Evolutionary conservation across 2,888 invertebrate species (phyloP).

Genomic region (Parascotia fuliginaria): DNA sequence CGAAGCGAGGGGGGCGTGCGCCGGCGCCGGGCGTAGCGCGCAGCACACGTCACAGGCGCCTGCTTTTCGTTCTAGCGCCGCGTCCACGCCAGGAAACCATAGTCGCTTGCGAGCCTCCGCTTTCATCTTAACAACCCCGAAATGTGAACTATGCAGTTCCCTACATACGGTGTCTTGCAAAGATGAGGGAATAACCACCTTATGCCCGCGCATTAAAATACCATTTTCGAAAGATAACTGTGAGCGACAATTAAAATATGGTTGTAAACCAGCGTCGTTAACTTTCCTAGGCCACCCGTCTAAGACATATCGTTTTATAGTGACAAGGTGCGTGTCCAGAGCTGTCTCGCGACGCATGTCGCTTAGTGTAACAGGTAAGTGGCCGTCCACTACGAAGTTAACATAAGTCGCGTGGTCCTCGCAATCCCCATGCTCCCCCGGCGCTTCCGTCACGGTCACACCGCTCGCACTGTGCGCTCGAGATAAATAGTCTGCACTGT

Average conservation of each 20-base stretch:
- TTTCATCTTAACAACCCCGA: not conserved
- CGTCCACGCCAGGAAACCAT: no score
- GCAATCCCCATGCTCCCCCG: not conserved
- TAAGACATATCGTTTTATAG: not conserved
- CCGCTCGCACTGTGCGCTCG: not conserved
- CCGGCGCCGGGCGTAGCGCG: no score
- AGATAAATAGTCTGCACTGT: slow-evolving; percentile 18
- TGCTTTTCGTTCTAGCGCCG: no score
- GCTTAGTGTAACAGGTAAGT: slow-evolving; percentile 3
- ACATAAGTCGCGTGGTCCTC: slow-evolving; percentile 9
- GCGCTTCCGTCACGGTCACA: not conserved
- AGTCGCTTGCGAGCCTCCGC: no score
- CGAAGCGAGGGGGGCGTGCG: no score
- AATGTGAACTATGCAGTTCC: slow-evolving; percentile 16
- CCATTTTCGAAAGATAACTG: slow-evolving; percentile 5
- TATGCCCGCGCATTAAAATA: slow-evolving; percentile 5
- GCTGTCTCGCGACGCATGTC: slow-evolving; percentile 4
- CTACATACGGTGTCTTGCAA: no score
- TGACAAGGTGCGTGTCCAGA: not conserved
- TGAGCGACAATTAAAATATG: not conserved
- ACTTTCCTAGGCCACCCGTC: slow-evolving; percentile 15
- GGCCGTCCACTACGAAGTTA: slow-evolving; percentile 5
- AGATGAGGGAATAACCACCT: slow-evolving; percentile 4
- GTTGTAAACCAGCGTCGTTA: not conserved
- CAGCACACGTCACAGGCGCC: no score